Base-by-base conservation (phyloP, 2,888 invertebrate species). In the Polydrusus cervinus region DNA sequence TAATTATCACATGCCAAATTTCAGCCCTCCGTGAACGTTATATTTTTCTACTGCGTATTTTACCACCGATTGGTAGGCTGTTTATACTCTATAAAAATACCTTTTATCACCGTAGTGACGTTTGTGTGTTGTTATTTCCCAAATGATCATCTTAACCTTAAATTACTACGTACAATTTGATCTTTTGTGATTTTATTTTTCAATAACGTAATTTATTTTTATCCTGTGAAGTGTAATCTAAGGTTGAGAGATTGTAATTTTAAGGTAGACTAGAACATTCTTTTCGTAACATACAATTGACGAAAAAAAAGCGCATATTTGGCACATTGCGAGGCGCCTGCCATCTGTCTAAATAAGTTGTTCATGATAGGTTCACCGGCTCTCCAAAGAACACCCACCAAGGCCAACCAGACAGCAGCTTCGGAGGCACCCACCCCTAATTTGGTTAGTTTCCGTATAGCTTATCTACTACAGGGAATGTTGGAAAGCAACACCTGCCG, bases 321-420 rank as follows among this genome's bases (percentile, higher is more conserved):
- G 87, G 87, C 85, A 86, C 83, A 84, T 83, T 85, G 85, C 83
- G 81, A 80, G 80, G 82, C 80, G 83, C 82, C 83, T 30, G 84
- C 84, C 86, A 84, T n/a, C 61, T 85, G 84, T 87, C 87, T 87
- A 86, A 87, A 87, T 85, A 83, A 85, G 83, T 85, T 85, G 82
- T 87, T 86, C 86, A 85, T 84, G 76, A 76, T 86, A 87, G 87
- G 87, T 86, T 87, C 87, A 72, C 87, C 88, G 65, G 87, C 86
- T 77, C 83, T 86, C 74, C 87, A 87, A 85, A 85, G 85, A 84
- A 87, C 87, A 70, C 87, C 87, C 72, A 87, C 87, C 82, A 88
- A 86, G 83, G 83, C 83, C 79, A 81, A 81, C 78, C 85, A 85
- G 74, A 83, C 84, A 80, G 57, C 77, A 14, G 84, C 83, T 76